Evolutionary conservation across 2,113 vertebrate genomes (phyloP), one percentile per base, ranked within the genome.

Genomic region (Panthera leo): DNA sequence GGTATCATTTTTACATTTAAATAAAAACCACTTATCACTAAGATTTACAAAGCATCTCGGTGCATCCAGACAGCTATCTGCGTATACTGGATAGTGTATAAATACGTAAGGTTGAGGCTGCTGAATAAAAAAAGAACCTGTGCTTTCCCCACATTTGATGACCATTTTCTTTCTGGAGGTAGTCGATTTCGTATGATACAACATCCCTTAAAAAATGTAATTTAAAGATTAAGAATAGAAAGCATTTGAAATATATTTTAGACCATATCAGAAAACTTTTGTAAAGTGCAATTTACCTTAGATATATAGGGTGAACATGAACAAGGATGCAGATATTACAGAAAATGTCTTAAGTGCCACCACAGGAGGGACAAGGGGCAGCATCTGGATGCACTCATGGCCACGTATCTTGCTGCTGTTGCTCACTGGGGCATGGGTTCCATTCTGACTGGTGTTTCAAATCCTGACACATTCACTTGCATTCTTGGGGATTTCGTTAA

Each of bases 1-100:
- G 87, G 94, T 98, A 96, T 97, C 90, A 94, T 96, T 98, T 98
- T 93, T 97, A 91, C 92, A 95, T 97, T 97, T 97, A 97, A 96
- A 95, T 97, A 96, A 97, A 97, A 97, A 61, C 45, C 85, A 95
- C 94, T 97, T 75, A 93, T 94, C 97, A 95, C 73, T 36, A 67
- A 55, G 88, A 91, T 86, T 95, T 97, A 79, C 83, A 86, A 80
- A 83, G 53, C 29, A 9, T 75, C 79, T 85, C 48, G 9, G 80
- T 51, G 93, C 68, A 85, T 84, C 71, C 82, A 89, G 88, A 61
- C 84, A 71, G 36, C 88, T 63, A 51, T 85, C 53, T 70, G 6
- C 2, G 27, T 68, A 34, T 34, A 27, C 48, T 8, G 76, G 31
- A 48, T 31, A 63, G 51, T 31, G 63, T 61, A 53, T 65, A 68